Conservation (phyloP, 2,888 invertebrate species). For the Diaphora mendica region DNA sequence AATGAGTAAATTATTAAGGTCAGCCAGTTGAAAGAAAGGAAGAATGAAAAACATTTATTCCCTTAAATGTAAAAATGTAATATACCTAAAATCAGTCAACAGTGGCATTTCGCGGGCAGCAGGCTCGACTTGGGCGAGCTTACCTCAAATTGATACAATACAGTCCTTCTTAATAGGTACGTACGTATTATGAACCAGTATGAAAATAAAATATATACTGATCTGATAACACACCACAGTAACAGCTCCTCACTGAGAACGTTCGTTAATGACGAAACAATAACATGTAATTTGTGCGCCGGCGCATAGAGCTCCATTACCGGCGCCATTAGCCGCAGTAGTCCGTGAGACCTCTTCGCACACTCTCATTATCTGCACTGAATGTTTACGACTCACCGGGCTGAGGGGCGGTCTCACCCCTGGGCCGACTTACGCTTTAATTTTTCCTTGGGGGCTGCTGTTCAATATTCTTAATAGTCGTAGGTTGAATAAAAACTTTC, state of each 20-base stretch:
- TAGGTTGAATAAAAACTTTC: too few relatives aligned
- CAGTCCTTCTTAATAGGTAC: neutral
- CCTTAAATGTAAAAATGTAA: too few relatives aligned
- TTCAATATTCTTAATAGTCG: neutral
- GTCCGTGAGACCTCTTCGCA: conserved; percentile 16
- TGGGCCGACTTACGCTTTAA: conserved; percentile 8
- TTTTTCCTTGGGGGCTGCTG: conserved; percentile 6
- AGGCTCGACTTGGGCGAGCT: neutral
- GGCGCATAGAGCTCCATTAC: conserved; percentile 1
- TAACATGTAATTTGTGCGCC: conserved; percentile 17
- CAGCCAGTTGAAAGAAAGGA: neutral
- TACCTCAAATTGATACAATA: neutral
- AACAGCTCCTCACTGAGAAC: neutral
- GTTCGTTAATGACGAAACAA: conserved; percentile 14
- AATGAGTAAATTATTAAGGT: neutral
- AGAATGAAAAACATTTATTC: too few relatives aligned
- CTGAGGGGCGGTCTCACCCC: conserved; percentile 4
- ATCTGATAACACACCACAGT: neutral
- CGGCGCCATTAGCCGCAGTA: neutral
- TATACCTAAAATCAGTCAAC: too few relatives aligned
- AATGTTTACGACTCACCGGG: conserved; percentile 15
- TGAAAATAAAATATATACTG: neutral
- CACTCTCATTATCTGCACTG: conserved; percentile 20
- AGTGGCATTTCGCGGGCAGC: too few relatives aligned
- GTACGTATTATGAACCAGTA: neutral